Base-by-base conservation (phyloP, 1,140 invertebrate genomes). In the Zaprionus tsacasi region DNA sequence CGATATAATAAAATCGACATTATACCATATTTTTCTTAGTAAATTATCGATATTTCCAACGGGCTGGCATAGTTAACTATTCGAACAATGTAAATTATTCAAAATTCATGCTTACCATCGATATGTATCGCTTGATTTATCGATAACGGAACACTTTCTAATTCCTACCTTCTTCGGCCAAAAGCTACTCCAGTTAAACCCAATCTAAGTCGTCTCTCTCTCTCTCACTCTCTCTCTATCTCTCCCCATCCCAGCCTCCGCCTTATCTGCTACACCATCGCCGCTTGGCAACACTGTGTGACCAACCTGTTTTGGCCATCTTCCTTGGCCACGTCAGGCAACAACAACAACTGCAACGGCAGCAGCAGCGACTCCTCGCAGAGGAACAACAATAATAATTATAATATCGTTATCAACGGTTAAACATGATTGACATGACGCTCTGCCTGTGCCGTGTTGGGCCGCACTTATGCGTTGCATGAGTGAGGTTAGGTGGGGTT, bases 351-450 rank as follows among this genome's bases (percentile, higher is more conserved):
- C 43, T 56, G 35, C 54, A 38, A 58, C 27, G 45, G 60, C 4
- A 40, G 6, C 38, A 45, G 60, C 6, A 40, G 6, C 38, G 15
- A 45, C 40, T 15, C 40, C n/a, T 45, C 40, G n/a, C 15, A 12
- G 27, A 27, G 6, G 15, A 64, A 38, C 15, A 40, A 65, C 36
- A 57, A 50, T 61, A 43, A 60, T 68, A 55, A 69, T 69, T 50
- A 80, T 58, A 55, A 70, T 59, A 54, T 40, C 55, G 59, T 45
- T 70, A 76, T 58, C 36, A 57, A 43, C 36, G 58, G 43, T 64
- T 70, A 54, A 65, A 27, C 59, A 68, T 73, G 65, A 67, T 64
- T 35, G 59, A 70, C 58, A 59, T 55, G 59, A 30, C 40, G 45
- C 65, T 68, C 30, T 17, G 35, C 36, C 40, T 68, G 38, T 17